Evolutionary conservation across 2,113 vertebrate species (phyloP).

Genomic region (Cyprinodon brontotheroides): DNA sequence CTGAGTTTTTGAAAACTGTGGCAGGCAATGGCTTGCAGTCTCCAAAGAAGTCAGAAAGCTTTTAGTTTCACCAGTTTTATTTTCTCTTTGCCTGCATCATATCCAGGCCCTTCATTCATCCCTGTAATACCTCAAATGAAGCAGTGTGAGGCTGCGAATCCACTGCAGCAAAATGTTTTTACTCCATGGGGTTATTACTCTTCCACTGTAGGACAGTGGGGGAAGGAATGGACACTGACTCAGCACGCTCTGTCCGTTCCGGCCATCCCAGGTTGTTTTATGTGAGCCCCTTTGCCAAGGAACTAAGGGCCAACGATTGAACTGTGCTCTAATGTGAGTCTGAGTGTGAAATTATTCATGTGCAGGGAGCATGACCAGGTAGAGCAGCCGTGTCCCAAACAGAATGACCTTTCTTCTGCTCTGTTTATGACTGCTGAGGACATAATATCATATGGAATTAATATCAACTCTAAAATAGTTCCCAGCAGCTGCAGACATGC

Average conservation of each 20-base stretch:
- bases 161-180: constrained; percentile 75
- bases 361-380: constrained; percentile 45
- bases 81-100: constrained; percentile 37
- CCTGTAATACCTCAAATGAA: constrained; percentile 69
- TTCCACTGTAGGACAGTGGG: constrained; percentile 60
- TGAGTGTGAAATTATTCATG: constrained; percentile 70
- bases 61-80: constrained; percentile 41
- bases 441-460: neutral
- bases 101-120: constrained; percentile 52
- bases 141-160: constrained; percentile 56
- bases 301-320: constrained; percentile 63
- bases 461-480: neutral
- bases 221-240: constrained; percentile 66
- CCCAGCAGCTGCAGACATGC: neutral
- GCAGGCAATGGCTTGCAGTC: too few relatives aligned
- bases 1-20: neutral
- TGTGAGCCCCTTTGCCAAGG: constrained; percentile 66
- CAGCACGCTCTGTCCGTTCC: constrained; percentile 61
- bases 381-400: constrained; percentile 26
- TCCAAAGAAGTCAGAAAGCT: constrained; percentile 12
- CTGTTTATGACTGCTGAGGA: constrained; percentile 17
- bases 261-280: constrained; percentile 56
- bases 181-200: constrained; percentile 69
- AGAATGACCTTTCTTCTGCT: constrained; percentile 55
- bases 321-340: constrained; percentile 62